Evolutionary conservation across 1,140 invertebrate species (phyloP).

Genomic region (Lepidurus couesii): DNA sequence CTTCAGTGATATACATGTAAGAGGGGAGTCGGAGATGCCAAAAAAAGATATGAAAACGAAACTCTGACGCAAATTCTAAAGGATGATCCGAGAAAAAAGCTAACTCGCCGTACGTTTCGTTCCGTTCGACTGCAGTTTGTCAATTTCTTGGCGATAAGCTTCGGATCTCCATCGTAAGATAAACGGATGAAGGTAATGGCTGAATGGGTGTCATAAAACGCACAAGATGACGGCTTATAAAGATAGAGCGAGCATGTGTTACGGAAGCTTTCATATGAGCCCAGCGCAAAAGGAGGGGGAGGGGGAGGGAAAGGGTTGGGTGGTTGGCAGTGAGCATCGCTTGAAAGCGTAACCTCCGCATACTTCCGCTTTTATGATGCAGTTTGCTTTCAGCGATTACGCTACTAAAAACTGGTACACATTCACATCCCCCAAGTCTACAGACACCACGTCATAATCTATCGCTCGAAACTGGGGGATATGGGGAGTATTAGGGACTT

Average conservation of each 20-base stretch:
- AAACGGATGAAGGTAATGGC: constrained; percentile 19
- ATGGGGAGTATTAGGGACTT: too few species aligned
- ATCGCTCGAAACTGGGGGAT: too few species aligned
- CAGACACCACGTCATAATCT: too few species aligned
- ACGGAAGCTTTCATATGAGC: constrained; percentile 9
- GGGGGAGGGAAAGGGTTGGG: background rate
- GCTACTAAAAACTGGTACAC: background rate
- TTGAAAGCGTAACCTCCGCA: constrained; percentile 9
- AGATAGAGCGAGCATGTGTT: constrained; percentile 21
- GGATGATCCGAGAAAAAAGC: background rate
- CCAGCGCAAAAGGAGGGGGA: background rate
- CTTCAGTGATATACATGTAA: too few species aligned
- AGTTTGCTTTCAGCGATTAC: constrained; percentile 15
- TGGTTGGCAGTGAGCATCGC: background rate
- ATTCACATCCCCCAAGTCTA: background rate
- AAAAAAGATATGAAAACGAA: background rate
- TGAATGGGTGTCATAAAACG: constrained; percentile 19
- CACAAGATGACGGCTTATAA: constrained; percentile 21
- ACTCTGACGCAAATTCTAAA: background rate
- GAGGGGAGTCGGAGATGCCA: too few species aligned
- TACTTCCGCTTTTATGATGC: constrained; percentile 9
- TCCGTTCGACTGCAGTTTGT: background rate
- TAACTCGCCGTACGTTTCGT: background rate
- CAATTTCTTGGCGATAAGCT: background rate
- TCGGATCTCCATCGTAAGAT: constrained; percentile 11